A percentile compares a stretch with the other conserved stretches of the same genome.
Evolutionary conservation across 2,888 invertebrate genomes (phyloP).

Genomic region (Rhagophthalmus giganteus): DNA sequence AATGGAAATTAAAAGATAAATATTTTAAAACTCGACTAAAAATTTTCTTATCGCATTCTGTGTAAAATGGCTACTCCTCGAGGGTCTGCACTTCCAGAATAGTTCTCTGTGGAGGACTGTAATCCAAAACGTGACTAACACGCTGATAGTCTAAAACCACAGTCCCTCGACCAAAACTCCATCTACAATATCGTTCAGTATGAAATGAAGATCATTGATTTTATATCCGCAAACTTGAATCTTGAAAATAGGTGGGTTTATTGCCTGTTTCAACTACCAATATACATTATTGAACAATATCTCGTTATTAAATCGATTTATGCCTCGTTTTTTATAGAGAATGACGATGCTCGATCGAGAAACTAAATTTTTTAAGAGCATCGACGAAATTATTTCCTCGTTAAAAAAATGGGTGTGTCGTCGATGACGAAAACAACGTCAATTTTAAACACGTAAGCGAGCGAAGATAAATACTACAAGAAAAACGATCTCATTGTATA

Average conservation of each 20-base stretch:
- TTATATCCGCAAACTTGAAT: constrained; percentile 23
- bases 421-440: too few species aligned
- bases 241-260: constrained; percentile 15
- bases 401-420: too few species aligned
- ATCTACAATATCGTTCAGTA: constrained; percentile 24
- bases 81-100: constrained; percentile 35
- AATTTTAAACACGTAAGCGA: too few species aligned
- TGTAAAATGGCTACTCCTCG: constrained; percentile 34
- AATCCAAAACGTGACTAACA: constrained; percentile 40
- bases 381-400: too few species aligned
- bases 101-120: constrained; percentile 30
- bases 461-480: too few species aligned
- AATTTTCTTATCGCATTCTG: constrained; percentile 36
- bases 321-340: too few species aligned
- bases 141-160: constrained; percentile 35
- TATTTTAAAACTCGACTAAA: constrained; percentile 28
- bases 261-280: constrained; percentile 17
- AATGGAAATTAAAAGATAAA: constrained; percentile 24
- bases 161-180: constrained; percentile 23
- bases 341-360: too few species aligned
- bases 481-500: too few species aligned
- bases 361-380: too few species aligned
- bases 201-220: constrained; percentile 28
- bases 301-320: constrained; percentile 15
- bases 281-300: constrained; percentile 20